Conservation (phyloP, 2,888 invertebrate genomes). For the Scrobipalpa atriplicella region DNA sequence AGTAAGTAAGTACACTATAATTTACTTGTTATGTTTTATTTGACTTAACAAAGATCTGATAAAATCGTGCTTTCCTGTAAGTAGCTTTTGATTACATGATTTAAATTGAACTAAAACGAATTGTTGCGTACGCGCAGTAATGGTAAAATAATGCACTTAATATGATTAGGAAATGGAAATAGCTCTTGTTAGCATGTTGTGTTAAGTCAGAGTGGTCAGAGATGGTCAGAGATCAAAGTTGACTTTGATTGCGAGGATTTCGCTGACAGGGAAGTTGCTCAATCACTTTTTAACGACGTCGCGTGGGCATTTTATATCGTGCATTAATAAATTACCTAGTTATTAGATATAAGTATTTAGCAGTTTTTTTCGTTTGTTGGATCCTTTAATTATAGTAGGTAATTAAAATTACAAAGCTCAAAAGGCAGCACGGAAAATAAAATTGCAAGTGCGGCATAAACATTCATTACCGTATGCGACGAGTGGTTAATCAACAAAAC, state of each 20-base stretch:
- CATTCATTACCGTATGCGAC: too few species aligned
- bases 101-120: background rate
- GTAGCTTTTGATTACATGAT: conserved; percentile 20
- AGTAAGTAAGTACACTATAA: background rate
- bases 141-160: conserved; percentile 22
- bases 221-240: conserved; percentile 7
- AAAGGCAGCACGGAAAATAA: too few species aligned
- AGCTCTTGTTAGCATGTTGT: conserved; percentile 2
- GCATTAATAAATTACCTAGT: background rate
- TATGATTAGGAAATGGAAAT: conserved; percentile 10
- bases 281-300: background rate
- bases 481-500: too few species aligned
- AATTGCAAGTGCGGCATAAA: too few species aligned
- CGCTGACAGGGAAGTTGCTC: background rate
- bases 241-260: background rate
- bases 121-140: conserved; percentile 5
- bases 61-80: background rate
- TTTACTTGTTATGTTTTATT: conserved; percentile 6
- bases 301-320: background rate
- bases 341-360: background rate
- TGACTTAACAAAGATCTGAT: conserved; percentile 1
- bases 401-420: too few species aligned
- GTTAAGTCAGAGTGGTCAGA: conserved; percentile 3
- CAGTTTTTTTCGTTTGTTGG: too few species aligned
- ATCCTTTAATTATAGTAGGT: too few species aligned